Conservation (phyloP, 2,888 invertebrate species). For the Ecliptopera silaceata region DNA sequence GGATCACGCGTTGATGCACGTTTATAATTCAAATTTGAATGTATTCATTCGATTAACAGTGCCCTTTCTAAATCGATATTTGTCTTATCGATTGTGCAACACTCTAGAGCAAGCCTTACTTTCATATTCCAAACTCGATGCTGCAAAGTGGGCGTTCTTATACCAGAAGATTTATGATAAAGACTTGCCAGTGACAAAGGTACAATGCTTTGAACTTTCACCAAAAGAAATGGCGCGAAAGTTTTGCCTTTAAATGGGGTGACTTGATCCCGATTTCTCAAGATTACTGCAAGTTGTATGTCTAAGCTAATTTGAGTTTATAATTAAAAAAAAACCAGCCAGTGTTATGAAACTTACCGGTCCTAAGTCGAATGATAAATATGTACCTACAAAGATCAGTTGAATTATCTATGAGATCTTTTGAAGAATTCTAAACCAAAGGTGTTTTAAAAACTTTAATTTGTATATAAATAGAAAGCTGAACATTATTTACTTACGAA, state of each 20-base stretch:
- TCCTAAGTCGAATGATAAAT: too few relatives aligned
- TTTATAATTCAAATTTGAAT: too few relatives aligned
- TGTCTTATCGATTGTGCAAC: slow-evolving; percentile 50
- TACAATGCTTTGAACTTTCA: slow-evolving; percentile 77
- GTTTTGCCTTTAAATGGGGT: slow-evolving; percentile 43
- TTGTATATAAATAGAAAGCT: too few relatives aligned
- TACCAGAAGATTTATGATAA: slow-evolving; percentile 71
- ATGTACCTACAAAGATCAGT: too few relatives aligned
- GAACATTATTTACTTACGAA: too few relatives aligned
- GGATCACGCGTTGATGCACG: too few relatives aligned
- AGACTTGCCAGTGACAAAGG: slow-evolving; percentile 71
- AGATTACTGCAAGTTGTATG: slow-evolving; percentile 35
- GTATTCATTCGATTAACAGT: not conserved
- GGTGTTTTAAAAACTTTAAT: too few relatives aligned
- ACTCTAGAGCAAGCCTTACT: slow-evolving; percentile 52
- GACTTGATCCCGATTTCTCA: slow-evolving; percentile 63
- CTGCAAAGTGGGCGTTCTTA: slow-evolving; percentile 64
- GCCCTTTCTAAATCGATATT: slow-evolving; percentile 47
- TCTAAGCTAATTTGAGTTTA: too few relatives aligned
- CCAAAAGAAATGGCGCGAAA: slow-evolving; percentile 73
- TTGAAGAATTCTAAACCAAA: too few relatives aligned
- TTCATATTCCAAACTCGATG: slow-evolving; percentile 61
- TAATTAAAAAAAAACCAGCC: too few relatives aligned
- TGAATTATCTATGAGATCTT: too few relatives aligned
- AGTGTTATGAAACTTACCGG: too few relatives aligned